Conservation (phyloP, 2,888 invertebrate genomes). For the Scaptomyza reducta region DNA sequence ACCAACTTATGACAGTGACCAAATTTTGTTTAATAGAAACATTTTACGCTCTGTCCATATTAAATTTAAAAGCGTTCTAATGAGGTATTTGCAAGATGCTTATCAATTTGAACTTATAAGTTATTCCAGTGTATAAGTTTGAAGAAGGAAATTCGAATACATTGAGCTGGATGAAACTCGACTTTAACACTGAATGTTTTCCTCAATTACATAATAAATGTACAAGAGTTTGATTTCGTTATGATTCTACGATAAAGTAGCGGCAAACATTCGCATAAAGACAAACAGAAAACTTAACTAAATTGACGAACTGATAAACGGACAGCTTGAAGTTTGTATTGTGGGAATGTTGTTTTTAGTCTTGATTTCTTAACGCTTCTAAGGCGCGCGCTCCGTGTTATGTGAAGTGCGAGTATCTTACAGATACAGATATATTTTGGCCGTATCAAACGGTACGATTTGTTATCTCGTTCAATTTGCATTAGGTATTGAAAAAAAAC, state of each 20-base stretch:
- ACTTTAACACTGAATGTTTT: too few species aligned
- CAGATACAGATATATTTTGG: conserved; percentile 23
- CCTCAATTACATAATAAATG: conserved; percentile 16
- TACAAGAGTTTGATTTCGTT: neutral
- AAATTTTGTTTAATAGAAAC: neutral
- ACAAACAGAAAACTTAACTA: neutral
- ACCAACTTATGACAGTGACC: too few species aligned
- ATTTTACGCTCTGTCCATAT: too few species aligned
- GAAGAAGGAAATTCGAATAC: too few species aligned
- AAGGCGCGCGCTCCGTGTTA: conserved; percentile 16
- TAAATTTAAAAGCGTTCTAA: too few species aligned
- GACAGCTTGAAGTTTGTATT: conserved; percentile 6
- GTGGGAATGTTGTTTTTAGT: neutral
- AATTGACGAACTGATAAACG: conserved; percentile 16
- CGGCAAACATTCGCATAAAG: too few species aligned
- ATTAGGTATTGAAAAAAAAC: conserved; percentile 50
- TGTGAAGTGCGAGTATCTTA: conserved; percentile 23
- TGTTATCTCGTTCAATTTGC: conserved; percentile 42
- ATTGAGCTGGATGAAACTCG: too few species aligned
- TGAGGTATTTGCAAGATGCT: too few species aligned
- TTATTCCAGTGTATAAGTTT: too few species aligned
- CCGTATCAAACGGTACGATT: conserved; percentile 13
- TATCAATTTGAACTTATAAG: too few species aligned
- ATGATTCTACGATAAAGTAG: too few species aligned
- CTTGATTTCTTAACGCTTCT: conserved; percentile 3